Evolutionary conservation across 2,797 vertebrate species (phyloP).

Genomic region (Antennarius maculatus): DNA sequence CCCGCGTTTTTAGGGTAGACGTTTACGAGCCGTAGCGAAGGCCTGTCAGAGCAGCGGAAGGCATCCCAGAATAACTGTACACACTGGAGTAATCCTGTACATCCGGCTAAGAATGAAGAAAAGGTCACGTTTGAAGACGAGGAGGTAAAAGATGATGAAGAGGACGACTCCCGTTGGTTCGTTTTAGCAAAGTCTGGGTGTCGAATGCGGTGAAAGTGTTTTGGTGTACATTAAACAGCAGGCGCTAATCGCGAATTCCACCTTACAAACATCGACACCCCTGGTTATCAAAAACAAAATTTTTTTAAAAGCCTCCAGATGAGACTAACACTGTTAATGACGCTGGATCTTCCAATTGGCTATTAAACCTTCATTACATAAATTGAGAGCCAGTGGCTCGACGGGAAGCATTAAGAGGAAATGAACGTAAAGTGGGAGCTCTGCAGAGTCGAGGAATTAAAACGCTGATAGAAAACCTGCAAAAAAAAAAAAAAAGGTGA

Average conservation of each 20-base stretch:
- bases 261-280: conserved; percentile 51
- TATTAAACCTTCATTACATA: conserved; percentile 80
- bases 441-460: conserved; percentile 67
- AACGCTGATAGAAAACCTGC: conserved; percentile 61
- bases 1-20: conserved; percentile 41
- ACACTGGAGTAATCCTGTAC: conserved; percentile 14
- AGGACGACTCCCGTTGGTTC: conserved; percentile 5
- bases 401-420: conserved; percentile 71
- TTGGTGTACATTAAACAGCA: conserved; percentile 56
- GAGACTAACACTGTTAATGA: conserved; percentile 73
- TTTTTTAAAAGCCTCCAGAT: conserved; percentile 51
- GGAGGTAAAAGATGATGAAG: neutral
- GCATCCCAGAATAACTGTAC: conserved; percentile 44
- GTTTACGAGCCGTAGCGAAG: conserved; percentile 33
- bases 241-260: conserved; percentile 58
- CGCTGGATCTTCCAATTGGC: conserved; percentile 74
- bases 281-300: conserved; percentile 49
- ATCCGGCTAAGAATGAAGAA: conserved; percentile 15
- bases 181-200: conserved; percentile 18
- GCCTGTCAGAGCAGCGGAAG: conserved; percentile 18
- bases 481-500: conserved; percentile 58
- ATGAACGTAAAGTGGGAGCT: conserved; percentile 71
- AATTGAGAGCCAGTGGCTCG: conserved; percentile 74
- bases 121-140: conserved; percentile 19
- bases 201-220: conserved; percentile 19